Evolutionary conservation across 92 coral and sea anemone genomes (phyloP).

Genomic region (Metridium senile): DNA sequence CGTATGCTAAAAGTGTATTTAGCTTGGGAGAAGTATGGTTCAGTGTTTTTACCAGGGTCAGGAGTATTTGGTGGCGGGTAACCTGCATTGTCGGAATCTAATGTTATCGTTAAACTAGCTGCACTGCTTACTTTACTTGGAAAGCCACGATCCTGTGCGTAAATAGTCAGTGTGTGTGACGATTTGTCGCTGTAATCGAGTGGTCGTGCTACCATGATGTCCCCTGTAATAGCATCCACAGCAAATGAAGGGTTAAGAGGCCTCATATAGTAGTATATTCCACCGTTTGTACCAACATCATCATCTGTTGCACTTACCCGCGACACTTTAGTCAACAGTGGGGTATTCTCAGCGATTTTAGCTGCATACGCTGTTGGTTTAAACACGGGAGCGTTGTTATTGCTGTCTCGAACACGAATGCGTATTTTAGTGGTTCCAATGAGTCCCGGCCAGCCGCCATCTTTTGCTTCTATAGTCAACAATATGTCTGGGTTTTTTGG

Average conservation of each 20-base stretch:
- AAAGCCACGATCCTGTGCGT: slow-evolving; percentile 51
- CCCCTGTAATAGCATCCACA: slow-evolving; percentile 63
- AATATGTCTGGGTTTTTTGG: slow-evolving; percentile 45
- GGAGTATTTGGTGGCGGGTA: slow-evolving; percentile 38
- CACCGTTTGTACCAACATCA: slow-evolving; percentile 64
- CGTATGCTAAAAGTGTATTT: slow-evolving; percentile 52
- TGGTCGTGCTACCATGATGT: slow-evolving; percentile 35
- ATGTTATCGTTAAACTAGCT: slow-evolving; percentile 10
- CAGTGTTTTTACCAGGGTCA: slow-evolving; percentile 40
- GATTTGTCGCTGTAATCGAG: slow-evolving; percentile 12
- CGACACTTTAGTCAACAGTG: slow-evolving; percentile 28
- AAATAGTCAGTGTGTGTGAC: slow-evolving; percentile 15
- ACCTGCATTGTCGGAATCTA: slow-evolving; percentile 7
- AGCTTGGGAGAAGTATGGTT: slow-evolving; percentile 55
- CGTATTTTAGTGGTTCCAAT: slow-evolving; percentile 51
- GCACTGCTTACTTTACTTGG: slow-evolving; percentile 8
- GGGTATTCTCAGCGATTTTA: slow-evolving; percentile 39
- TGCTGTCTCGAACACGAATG: slow-evolving; percentile 49
- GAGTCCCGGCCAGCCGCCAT: slow-evolving; percentile 49
- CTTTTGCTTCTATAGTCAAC: slow-evolving; percentile 53
- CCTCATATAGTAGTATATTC: slow-evolving; percentile 49
- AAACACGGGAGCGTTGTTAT: slow-evolving; percentile 42
- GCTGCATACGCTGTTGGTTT: slow-evolving; percentile 4
- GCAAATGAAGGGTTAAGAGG: slow-evolving; percentile 36
- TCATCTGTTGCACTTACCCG: slow-evolving; percentile 54